Conservation (phyloP, 2,888 invertebrate species). For the Apodemia duryi region DNA sequence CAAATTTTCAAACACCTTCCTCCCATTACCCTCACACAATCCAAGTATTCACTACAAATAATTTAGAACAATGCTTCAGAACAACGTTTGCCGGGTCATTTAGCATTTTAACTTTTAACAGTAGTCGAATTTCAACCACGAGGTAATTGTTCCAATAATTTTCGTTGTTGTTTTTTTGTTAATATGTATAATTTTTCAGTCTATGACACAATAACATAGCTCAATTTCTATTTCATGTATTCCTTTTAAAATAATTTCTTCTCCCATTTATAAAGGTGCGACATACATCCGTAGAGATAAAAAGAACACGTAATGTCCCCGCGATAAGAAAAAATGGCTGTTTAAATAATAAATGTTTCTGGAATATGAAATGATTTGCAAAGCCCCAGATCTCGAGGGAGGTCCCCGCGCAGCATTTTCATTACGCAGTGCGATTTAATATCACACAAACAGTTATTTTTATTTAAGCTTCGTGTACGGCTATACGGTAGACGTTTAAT, state of each 20-base stretch:
- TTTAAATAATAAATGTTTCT: slow-evolving; percentile 2
- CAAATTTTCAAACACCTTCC: too few species aligned
- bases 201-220: too few species aligned
- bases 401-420: slow-evolving; percentile 1
- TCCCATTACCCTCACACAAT: too few species aligned
- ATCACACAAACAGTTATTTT: not conserved
- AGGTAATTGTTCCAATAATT: too few species aligned
- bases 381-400: not conserved
- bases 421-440: slow-evolving; percentile 4
- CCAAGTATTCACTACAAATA: too few species aligned
- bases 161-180: too few species aligned
- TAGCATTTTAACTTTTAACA: too few species aligned
- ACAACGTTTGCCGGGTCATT: too few species aligned
- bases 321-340: slow-evolving; percentile 1
- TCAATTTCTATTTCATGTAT: too few species aligned
- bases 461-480: not conserved
- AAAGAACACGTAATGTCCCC: not conserved
- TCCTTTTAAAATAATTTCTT: not conserved
- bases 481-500: not conserved
- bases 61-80: too few species aligned
- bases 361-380: not conserved
- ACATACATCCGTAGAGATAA: not conserved
- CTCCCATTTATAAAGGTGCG: not conserved
- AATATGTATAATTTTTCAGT: too few species aligned
- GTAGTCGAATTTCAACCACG: too few species aligned